Conservation (phyloP, 2,797 vertebrate species). For the Ptychobarbus kaznakovi region DNA sequence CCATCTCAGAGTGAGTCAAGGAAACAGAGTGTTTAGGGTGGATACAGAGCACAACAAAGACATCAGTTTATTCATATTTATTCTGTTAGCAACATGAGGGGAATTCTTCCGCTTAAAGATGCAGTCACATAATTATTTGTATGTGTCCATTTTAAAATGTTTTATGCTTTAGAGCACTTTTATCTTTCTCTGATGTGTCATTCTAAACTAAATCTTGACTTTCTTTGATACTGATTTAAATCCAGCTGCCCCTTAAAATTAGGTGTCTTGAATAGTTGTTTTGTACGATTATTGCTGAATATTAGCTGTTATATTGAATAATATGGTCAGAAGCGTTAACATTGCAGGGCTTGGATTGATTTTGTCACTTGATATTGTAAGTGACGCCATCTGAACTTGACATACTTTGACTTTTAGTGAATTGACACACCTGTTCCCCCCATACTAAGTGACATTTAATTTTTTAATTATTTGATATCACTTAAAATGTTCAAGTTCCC, state of each 20-base stretch:
- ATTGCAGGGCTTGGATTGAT: background rate
- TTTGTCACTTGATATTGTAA: background rate
- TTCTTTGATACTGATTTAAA: background rate
- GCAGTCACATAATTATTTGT: background rate
- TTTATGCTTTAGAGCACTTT: background rate
- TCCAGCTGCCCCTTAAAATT: background rate
- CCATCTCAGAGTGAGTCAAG: conserved; percentile 9
- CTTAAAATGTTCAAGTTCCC: background rate
- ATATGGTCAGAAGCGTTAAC: background rate
- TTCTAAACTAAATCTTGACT: background rate
- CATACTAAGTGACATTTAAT: background rate
- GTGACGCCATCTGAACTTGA: background rate
- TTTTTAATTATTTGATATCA: background rate
- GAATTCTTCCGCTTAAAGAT: conserved; percentile 15
- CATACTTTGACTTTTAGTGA: background rate
- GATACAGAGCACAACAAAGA: conserved; percentile 20
- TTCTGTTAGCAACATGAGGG: conserved; percentile 6
- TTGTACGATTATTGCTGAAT: background rate
- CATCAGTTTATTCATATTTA: conserved; percentile 10
- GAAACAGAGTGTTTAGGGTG: conserved; percentile 10
- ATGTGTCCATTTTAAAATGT: background rate
- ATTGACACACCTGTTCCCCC: background rate
- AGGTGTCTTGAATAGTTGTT: background rate
- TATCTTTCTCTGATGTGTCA: background rate
- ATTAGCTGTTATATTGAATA: background rate